A percentile compares a stretch with the other conserved stretches of the same genome.
phyloP scores from a whole-genome alignment of 23 tunicate species.

The Oikopleura vanhoeffeni region DNA sequence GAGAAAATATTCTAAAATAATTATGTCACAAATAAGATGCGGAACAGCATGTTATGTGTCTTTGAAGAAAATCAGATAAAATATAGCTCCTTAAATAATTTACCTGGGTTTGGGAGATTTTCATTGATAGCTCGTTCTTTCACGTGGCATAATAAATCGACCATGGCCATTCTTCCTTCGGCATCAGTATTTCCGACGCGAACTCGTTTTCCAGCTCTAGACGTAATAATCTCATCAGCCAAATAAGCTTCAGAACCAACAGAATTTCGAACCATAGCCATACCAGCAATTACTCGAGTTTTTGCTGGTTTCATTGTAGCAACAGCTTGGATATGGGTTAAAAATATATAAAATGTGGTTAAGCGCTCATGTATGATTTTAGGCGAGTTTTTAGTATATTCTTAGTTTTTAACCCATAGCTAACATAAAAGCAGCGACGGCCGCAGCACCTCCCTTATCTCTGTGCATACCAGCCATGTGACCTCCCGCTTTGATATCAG shows the following conservation, averaged over 20 bases:
- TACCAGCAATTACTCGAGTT: constrained; percentile 51
- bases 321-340: no score
- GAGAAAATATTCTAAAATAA: no score
- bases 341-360: not conserved
- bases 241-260: constrained; percentile 79
- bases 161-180: constrained; percentile 99
- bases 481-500: constrained; percentile 95
- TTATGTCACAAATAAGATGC: no score
- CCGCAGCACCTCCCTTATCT: constrained; percentile 97
- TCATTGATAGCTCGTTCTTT: constrained; percentile 48
- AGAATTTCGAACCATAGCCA: constrained; percentile 97
- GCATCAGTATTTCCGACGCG: constrained; percentile 99
- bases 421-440: constrained; percentile 77
- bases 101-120: constrained; percentile 34
- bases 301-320: constrained; percentile 36
- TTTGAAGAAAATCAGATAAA: no score
- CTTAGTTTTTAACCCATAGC: constrained; percentile 15
- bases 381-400: not conserved
- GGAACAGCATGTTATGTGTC: no score
- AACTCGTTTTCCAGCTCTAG: constrained; percentile 73
- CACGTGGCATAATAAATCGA: constrained; percentile 77
- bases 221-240: constrained; percentile 78
- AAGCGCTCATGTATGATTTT: not conserved
- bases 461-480: constrained; percentile 98
- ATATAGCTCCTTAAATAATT: no score